These are phyloP conservation scores for Marasmarcha lunaedactyla DNA, from an alignment of 2,888 invertebrate genomes.

Conservation along the genomic window DNA sequence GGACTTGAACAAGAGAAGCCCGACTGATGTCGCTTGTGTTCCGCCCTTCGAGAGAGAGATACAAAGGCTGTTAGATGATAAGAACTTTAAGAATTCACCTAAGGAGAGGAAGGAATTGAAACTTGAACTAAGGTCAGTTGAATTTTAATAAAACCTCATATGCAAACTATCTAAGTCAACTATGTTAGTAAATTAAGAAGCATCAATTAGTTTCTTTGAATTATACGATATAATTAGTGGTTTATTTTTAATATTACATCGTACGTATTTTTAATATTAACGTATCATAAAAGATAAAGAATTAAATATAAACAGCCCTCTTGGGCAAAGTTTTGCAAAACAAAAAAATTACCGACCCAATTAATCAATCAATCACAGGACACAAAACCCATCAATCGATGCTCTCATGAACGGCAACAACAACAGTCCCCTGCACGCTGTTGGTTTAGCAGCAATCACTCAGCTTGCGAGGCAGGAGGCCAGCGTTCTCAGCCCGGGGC, in stretches of 20 bases:
- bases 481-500: constrained; percentile 40
- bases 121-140: constrained; percentile 61
- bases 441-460: constrained; percentile 82
- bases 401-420: constrained; percentile 66
- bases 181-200: too few species aligned
- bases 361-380: too few species aligned
- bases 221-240: too few species aligned
- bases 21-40: constrained; percentile 60
- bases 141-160: constrained; percentile 1
- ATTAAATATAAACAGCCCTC: too few species aligned
- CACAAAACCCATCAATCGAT: constrained; percentile 44
- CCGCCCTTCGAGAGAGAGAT: constrained; percentile 85
- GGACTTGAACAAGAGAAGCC: constrained; percentile 60
- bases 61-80: constrained; percentile 81
- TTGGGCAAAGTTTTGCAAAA: too few species aligned
- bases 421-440: constrained; percentile 75
- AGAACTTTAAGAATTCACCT: constrained; percentile 72
- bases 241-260: too few species aligned
- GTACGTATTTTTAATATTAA: too few species aligned
- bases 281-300: too few species aligned
- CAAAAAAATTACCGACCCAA: too few species aligned
- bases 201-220: too few species aligned
- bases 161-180: too few species aligned
- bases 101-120: constrained; percentile 74
- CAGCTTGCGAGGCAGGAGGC: constrained; percentile 76